Evolutionary conservation across 2,888 invertebrate genomes (phyloP).

Genomic region (Meloe dianella): DNA sequence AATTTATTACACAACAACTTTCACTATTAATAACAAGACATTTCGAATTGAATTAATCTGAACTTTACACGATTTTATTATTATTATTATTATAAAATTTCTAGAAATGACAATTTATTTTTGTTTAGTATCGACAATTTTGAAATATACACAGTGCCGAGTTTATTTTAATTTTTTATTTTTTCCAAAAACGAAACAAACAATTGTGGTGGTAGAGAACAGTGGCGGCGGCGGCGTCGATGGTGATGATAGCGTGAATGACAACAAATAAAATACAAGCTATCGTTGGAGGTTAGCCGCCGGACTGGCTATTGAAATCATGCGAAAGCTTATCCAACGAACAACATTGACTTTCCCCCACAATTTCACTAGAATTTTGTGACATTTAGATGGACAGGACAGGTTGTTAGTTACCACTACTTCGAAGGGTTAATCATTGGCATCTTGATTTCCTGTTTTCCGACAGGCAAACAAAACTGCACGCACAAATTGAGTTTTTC

Average conservation of each 20-base stretch:
- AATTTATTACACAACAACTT: conserved; percentile 30
- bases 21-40: conserved; percentile 25
- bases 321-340: conserved; percentile 24
- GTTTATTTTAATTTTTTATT: too few relatives aligned
- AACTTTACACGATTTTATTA: not conserved
- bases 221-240: not conserved
- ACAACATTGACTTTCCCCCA: conserved; percentile 21
- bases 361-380: not conserved
- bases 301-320: conserved; percentile 31
- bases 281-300: conserved; percentile 24
- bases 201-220: not conserved
- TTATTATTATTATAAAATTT: too few relatives aligned
- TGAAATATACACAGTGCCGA: too few relatives aligned
- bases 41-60: conserved; percentile 6
- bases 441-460: too few relatives aligned
- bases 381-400: not conserved
- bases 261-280: not conserved
- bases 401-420: too few relatives aligned
- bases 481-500: too few relatives aligned
- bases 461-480: too few relatives aligned
- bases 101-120: not conserved
- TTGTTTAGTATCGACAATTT: too few relatives aligned
- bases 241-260: too few relatives aligned
- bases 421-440: too few relatives aligned
- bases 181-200: too few relatives aligned